These are phyloP conservation scores for Cheirogaleus major DNA, from an alignment of 2,797 vertebrate genomes.

Conservation along the genomic window DNA sequence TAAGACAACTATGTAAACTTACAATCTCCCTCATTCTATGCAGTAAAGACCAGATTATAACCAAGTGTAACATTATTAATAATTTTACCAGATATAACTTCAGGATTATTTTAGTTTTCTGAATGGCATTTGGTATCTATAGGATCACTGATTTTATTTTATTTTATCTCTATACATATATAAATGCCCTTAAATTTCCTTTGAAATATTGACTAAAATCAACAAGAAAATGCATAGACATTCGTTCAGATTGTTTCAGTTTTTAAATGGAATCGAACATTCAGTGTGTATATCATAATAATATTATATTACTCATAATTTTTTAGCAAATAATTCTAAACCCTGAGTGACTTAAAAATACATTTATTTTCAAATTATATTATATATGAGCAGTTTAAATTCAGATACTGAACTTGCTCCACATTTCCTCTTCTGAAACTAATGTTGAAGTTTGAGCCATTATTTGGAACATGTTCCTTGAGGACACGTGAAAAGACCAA, in stretches of 20 bases:
- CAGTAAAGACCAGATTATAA: neutral
- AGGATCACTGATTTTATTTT: neutral
- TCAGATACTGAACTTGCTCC: neutral
- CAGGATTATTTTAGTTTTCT: neutral
- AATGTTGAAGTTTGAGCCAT: neutral
- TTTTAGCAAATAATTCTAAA: neutral
- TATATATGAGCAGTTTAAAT: neutral
- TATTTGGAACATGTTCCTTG: neutral
- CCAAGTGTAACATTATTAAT: neutral
- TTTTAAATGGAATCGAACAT: neutral
- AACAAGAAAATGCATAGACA: neutral
- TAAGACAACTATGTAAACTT: neutral
- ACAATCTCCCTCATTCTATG: neutral
- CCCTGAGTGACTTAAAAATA: neutral
- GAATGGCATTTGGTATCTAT: neutral
- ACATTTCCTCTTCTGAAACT: neutral
- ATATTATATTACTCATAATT: neutral
- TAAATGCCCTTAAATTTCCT: neutral
- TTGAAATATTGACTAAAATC: neutral
- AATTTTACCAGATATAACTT: neutral
- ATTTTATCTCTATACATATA: neutral
- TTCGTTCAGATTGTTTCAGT: neutral
- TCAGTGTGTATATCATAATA: neutral
- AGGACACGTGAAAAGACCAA: neutral
- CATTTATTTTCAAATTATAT: neutral